Percentiles rank a stretch among this genome's conserved stretches.
Evolutionary conservation across 2,113 vertebrate genomes (phyloP).

Genomic region (Vulpes lagopus): DNA sequence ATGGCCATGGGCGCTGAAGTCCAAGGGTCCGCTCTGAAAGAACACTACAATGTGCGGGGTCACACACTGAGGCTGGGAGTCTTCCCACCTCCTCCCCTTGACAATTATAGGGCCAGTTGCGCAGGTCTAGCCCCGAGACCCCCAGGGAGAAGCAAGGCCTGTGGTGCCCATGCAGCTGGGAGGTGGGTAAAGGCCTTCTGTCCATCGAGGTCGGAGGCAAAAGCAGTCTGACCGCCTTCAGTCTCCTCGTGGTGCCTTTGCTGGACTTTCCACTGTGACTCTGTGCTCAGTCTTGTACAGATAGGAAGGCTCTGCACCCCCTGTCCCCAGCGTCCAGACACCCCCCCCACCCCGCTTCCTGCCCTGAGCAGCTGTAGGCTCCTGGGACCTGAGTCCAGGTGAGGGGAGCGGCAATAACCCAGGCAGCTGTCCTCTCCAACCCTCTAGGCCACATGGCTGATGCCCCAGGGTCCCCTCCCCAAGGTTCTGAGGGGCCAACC

Average conservation of each 20-base stretch:
- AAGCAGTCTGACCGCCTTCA: not conserved
- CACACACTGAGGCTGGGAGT: not conserved
- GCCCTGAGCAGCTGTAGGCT: rapidly evolving
- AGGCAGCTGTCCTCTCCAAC: not conserved
- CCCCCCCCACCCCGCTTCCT: not conserved
- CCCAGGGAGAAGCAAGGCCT: too few species aligned
- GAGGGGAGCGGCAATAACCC: not conserved
- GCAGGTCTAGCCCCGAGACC: not conserved
- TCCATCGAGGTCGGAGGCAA: too few species aligned
- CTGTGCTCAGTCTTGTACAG: not conserved
- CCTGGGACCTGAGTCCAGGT: not conserved
- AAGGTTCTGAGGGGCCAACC: not conserved
- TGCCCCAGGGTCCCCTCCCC: not conserved
- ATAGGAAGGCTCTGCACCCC: not conserved
- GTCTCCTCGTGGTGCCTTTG: too few species aligned
- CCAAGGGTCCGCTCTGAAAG: rapidly evolving
- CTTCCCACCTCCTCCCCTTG: not conserved
- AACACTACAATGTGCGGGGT: rapidly evolving
- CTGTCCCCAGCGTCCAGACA: not conserved
- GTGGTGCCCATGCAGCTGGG: not conserved
- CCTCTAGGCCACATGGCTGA: not conserved
- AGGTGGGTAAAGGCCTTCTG: not conserved
- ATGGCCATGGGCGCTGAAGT: not conserved
- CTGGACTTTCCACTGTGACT: not conserved
- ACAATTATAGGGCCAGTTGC: not conserved